phyloP scores from a whole-genome alignment of 2,797 vertebrate genomes.

The Pseudocheirus occidentalis region DNA sequence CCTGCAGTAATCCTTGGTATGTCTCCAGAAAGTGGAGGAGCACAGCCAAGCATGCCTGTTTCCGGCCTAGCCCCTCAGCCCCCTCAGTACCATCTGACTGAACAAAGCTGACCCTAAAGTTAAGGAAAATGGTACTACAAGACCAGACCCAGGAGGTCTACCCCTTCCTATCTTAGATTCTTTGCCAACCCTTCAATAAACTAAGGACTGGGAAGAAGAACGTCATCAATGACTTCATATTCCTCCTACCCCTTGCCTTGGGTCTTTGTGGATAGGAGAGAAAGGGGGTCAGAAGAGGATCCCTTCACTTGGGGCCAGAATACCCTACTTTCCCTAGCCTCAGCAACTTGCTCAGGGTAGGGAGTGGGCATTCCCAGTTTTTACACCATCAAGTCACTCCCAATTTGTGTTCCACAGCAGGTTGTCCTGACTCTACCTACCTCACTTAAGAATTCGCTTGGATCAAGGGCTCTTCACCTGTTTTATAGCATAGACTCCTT shows the following conservation, averaged over 20 bases:
- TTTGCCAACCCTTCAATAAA: not conserved
- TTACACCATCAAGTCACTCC: not conserved
- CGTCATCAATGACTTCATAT: not conserved
- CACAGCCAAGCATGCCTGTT: slow-evolving; percentile 92
- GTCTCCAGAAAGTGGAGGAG: slow-evolving; percentile 95
- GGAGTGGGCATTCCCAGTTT: not conserved
- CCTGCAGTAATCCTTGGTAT: slow-evolving; percentile 95
- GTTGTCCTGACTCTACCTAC: not conserved
- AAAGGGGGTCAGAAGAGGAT: not conserved
- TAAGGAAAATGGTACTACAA: slow-evolving; percentile 74
- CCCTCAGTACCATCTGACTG: slow-evolving; percentile 81
- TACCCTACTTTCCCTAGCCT: not conserved
- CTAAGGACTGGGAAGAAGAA: not conserved
- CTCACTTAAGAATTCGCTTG: not conserved
- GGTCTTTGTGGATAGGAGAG: not conserved
- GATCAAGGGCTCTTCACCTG: not conserved
- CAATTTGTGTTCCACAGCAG: slow-evolving; percentile 29
- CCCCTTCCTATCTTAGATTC: not conserved
- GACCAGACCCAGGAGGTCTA: not conserved
- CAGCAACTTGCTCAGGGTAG: slow-evolving; percentile 1
- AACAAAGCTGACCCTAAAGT: slow-evolving; percentile 84
- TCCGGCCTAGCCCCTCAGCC: slow-evolving; percentile 84
- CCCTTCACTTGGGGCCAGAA: slow-evolving; percentile 14
- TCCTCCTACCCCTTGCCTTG: not conserved
- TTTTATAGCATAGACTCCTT: not conserved